These are phyloP conservation scores for Hemiprocne comata DNA, from an alignment of 2,113 vertebrate genomes.

Conservation along the genomic window DNA sequence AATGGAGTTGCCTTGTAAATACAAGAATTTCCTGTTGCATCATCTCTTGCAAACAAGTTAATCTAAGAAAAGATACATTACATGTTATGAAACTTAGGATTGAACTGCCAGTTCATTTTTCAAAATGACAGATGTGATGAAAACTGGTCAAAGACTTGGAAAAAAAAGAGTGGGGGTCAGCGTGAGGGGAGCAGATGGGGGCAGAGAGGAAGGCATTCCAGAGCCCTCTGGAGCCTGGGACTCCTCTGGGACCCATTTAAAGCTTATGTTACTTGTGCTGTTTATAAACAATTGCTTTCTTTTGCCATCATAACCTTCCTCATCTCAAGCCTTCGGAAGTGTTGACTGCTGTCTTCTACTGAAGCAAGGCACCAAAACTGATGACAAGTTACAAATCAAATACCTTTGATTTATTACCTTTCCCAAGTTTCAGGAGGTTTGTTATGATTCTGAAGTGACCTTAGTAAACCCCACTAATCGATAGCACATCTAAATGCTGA, in stretches of 20 bases:
- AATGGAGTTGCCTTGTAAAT: constrained; percentile 5
- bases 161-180: constrained; percentile 29
- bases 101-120: constrained; percentile 31
- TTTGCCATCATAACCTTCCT: background rate
- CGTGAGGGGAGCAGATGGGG: constrained; percentile 7
- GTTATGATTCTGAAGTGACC: constrained; percentile 24
- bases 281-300: constrained; percentile 52
- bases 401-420: background rate
- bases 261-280: constrained; percentile 21
- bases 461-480: background rate
- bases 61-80: constrained; percentile 13
- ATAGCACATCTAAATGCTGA: background rate
- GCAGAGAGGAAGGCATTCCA: constrained; percentile 14
- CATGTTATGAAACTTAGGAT: constrained; percentile 4
- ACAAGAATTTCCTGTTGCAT: constrained; percentile 11
- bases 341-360: constrained; percentile 16
- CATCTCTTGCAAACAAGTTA: constrained; percentile 33
- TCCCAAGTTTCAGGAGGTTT: background rate
- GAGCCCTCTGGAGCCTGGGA: constrained; percentile 54
- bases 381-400: constrained; percentile 48
- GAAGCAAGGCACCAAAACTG: constrained; percentile 41
- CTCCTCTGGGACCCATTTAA: constrained; percentile 64
- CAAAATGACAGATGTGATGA: constrained; percentile 60
- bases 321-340: background rate
- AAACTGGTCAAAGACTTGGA: constrained; percentile 47